Conservation (phyloP, 2,797 vertebrate genomes). For the Salmo trutta region DNA sequence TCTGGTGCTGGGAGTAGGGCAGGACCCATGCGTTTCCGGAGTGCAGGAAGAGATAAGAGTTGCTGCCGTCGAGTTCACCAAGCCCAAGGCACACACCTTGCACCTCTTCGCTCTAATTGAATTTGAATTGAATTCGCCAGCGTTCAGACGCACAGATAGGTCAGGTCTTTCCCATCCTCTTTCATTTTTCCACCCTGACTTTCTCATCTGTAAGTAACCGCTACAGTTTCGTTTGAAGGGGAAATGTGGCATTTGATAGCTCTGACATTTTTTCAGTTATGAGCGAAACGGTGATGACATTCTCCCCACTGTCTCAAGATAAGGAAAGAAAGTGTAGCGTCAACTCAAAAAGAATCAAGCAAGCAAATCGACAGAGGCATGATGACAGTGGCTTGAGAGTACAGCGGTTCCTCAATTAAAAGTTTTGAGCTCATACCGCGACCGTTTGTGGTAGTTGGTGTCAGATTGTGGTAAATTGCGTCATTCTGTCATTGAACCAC, state of each 20-base stretch:
- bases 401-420: too few relatives aligned
- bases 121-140: neutral
- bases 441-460: too few relatives aligned
- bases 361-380: neutral
- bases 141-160: conserved; percentile 3
- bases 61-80: neutral
- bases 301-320: neutral
- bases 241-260: neutral
- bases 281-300: neutral
- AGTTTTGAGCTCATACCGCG: too few relatives aligned
- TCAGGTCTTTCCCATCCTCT: neutral
- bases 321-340: conserved; percentile 2
- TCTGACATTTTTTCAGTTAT: conserved; percentile 5
- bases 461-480: too few relatives aligned
- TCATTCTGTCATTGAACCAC: too few relatives aligned
- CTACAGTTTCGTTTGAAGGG: conserved; percentile 7
- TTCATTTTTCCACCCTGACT: too few relatives aligned
- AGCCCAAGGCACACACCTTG: neutral
- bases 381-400: neutral
- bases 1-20: neutral
- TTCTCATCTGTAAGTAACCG: neutral
- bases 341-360: too few relatives aligned
- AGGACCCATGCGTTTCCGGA: neutral
- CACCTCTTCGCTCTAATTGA: neutral
- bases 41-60: neutral